phyloP scores from a whole-genome alignment of 2,797 vertebrate genomes.

The Ciconia nigra region DNA sequence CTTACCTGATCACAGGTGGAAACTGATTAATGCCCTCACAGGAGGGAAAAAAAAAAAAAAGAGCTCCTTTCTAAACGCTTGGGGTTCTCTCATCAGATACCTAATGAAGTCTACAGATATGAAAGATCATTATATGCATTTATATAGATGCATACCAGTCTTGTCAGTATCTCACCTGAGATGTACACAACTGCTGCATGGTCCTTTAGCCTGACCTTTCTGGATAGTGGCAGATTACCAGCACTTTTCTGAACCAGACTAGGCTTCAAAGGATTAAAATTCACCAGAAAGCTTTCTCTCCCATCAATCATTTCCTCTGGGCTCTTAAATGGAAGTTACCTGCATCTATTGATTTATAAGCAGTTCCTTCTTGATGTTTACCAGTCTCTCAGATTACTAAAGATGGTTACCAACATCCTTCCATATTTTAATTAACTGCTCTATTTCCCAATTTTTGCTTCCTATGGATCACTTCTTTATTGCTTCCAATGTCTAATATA shows the following conservation, averaged over 20 bases:
- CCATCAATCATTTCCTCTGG: background rate
- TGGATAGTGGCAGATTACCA: background rate
- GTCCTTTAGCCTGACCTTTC: background rate
- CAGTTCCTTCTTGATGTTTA: background rate
- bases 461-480: background rate
- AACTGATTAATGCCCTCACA: background rate
- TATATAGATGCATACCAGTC: background rate
- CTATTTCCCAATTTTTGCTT: background rate
- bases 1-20: background rate
- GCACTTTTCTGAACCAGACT: background rate
- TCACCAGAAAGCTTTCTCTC: background rate
- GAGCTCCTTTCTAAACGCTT: background rate
- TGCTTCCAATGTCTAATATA: background rate
- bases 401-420: background rate
- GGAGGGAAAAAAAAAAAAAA: too few species aligned
- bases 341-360: background rate
- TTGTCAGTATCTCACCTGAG: background rate
- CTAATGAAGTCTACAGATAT: background rate
- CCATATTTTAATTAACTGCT: background rate
- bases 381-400: background rate
- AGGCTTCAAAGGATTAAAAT: background rate
- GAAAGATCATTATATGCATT: background rate
- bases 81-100: background rate
- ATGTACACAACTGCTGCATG: background rate
- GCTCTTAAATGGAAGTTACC: background rate